Base-by-base conservation (phyloP, 2,797 vertebrate genomes). In the Scolopax bukidnonensis region DNA sequence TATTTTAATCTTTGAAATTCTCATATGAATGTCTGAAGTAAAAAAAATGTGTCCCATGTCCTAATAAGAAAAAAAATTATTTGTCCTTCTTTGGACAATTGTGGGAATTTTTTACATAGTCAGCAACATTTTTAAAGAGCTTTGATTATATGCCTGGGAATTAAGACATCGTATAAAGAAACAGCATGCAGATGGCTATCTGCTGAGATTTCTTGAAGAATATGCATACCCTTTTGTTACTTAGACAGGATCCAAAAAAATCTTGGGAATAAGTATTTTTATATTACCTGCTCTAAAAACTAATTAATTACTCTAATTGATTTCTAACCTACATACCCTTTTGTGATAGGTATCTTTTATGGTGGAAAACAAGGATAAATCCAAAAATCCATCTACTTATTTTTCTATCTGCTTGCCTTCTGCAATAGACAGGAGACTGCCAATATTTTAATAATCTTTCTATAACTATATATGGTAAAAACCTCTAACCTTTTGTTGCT, bases 81-180 rank as follows among this genome's bases (percentile, higher is more conserved):
- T 91, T 89, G 15, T 77, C 30, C 48, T 19, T 89, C 27, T 84
- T 53, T 19, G 27, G 81, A 75, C 63, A 96, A 83, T 76, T 86
- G 33, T 27, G 69, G 6, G 13, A 7, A 7, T 0, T 32, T 41
- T 95, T 91, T 90, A 30, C 9, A 38, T 41, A 68, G 61, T 77
- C 87, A 89, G 60, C 73, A 93, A 88, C 40, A 60, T 92, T 97
- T 95, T 45, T 63, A 69, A 87, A 79, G 40, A 87, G 32, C 33
- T 95, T 95, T 93, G 30, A 77, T 96, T 94, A 93, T 78, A 48
- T 89, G 23, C 20, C 33, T 95, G 51, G 38, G 41, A 93, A 93
- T 95, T 95, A 93, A 94, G 80, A 80, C n/a, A 74, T 88, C 20
- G 67, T 74, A 30, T 82, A 90, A 87, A 90, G 61, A 85, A 91